Conservation (phyloP, 2,113 vertebrate genomes). For the human region GRCh38 chr2:36529501-36530000, state of each 20-base stretch:
- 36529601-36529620: neutral
- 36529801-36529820: neutral
- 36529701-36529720: neutral
- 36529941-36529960: neutral
- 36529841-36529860: neutral
- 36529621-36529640: neutral
- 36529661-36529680: neutral
- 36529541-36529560: neutral
- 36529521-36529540: neutral
- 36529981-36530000: neutral
- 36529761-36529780: neutral
- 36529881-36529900: neutral
- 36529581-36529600: constrained; percentile 22
- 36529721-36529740: neutral
- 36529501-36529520: neutral
- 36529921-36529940: neutral
- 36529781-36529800: neutral
- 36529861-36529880: neutral
- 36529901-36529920: neutral
- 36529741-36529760: neutral
- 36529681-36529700: neutral
- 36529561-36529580: neutral
- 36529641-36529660: neutral
- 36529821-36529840: neutral
- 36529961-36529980: neutral